These are phyloP conservation scores for Dendrocincla fuliginosa DNA, from an alignment of 2,797 vertebrate species.

Conservation along the genomic window DNA sequence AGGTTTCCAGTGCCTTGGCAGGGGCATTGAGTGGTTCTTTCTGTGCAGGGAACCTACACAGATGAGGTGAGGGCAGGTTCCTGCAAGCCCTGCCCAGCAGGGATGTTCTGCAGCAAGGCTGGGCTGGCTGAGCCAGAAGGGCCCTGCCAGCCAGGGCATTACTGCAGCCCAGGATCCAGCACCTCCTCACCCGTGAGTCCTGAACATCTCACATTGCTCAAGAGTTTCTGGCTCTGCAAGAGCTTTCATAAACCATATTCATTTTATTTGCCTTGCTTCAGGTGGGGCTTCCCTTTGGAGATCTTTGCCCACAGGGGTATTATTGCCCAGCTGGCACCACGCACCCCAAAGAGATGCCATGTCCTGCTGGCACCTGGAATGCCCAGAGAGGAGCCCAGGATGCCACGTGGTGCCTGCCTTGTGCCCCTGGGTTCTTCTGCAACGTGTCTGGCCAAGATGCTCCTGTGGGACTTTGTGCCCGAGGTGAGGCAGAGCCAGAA, in stretches of 20 bases:
- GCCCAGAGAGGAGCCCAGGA: slow-evolving; percentile 78
- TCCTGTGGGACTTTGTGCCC: slow-evolving; percentile 80
- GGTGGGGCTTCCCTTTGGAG: slow-evolving; percentile 81
- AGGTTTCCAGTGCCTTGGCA: background rate
- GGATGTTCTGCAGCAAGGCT: slow-evolving; percentile 82
- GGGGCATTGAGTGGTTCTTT: background rate
- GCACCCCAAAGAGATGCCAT: slow-evolving; percentile 79
- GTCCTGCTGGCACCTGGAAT: slow-evolving; percentile 87
- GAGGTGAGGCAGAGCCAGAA: slow-evolving; percentile 69
- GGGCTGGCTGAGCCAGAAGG: slow-evolving; percentile 84
- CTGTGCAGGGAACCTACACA: slow-evolving; percentile 81
- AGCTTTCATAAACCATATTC: fast-evolving
- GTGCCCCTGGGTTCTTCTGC: slow-evolving; percentile 86
- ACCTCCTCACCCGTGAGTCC: slow-evolving; percentile 83
- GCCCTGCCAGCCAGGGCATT: slow-evolving; percentile 82
- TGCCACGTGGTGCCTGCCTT: slow-evolving; percentile 80
- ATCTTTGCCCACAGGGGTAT: slow-evolving; percentile 83
- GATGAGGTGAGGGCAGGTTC: slow-evolving; percentile 72
- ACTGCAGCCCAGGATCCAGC: slow-evolving; percentile 83
- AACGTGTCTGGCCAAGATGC: slow-evolving; percentile 78
- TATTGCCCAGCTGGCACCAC: slow-evolving; percentile 84
- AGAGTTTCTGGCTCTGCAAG: fast-evolving
- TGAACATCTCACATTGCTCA: fast-evolving
- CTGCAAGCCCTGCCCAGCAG: slow-evolving; percentile 84
- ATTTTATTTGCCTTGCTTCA: slow-evolving; percentile 21